Evolutionary conservation across 2,888 invertebrate species (phyloP).

Genomic region (Eumacrocentrus americanus): DNA sequence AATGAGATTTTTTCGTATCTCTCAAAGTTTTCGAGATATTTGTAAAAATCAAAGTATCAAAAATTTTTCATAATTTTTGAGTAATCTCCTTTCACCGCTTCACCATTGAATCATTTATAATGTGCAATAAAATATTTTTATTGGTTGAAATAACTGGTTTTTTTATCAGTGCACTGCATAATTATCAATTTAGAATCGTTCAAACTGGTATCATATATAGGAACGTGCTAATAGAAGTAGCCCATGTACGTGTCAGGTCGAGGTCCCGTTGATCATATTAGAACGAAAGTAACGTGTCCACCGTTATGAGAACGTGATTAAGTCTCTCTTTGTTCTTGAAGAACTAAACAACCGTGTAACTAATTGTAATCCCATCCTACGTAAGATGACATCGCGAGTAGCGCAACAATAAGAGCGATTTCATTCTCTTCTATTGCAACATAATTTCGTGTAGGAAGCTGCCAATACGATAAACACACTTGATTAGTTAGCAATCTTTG

Average conservation of each 20-base stretch:
- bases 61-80: too few relatives aligned
- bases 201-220: not conserved
- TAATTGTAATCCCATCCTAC: constrained; percentile 25
- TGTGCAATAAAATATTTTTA: too few relatives aligned
- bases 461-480: constrained; percentile 7
- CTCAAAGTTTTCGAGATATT: too few relatives aligned
- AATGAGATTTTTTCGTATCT: too few relatives aligned
- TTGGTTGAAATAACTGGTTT: too few relatives aligned
- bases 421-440: constrained; percentile 25
- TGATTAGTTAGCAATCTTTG: constrained; percentile 13
- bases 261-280: constrained; percentile 17
- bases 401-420: constrained; percentile 21
- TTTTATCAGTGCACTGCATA: too few relatives aligned
- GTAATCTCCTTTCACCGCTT: too few relatives aligned
- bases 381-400: constrained; percentile 19
- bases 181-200: too few relatives aligned
- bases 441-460: constrained; percentile 28
- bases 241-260: constrained; percentile 15
- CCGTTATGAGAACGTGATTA: not conserved
- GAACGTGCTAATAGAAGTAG: not conserved
- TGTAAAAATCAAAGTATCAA: too few relatives aligned
- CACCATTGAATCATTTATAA: too few relatives aligned
- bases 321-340: not conserved
- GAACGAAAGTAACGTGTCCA: constrained; percentile 7
- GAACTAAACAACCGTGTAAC: not conserved